These are phyloP conservation scores for Tromatobia lineatoria DNA, from an alignment of 2,888 invertebrate genomes.

Conservation along the genomic window DNA sequence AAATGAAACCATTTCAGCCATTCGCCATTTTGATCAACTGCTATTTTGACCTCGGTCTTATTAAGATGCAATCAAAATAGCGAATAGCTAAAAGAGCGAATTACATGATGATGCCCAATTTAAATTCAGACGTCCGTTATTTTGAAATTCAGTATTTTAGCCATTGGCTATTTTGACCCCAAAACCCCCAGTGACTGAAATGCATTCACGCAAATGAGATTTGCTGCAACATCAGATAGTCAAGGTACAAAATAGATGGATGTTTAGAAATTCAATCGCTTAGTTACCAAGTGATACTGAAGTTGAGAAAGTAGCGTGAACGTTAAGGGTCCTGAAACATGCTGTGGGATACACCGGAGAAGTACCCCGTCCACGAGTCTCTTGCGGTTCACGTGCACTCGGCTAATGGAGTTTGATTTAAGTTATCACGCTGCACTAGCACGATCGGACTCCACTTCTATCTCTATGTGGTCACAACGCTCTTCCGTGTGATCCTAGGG, in stretches of 20 bases:
- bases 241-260: not conserved
- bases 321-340: not conserved
- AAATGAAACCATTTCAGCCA: no score
- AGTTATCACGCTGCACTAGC: not conserved
- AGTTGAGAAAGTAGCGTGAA: not conserved
- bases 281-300: constrained; percentile 4
- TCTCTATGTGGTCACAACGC: not conserved
- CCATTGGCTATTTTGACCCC: not conserved
- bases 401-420: constrained; percentile 2
- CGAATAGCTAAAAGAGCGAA: no score
- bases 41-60: no score
- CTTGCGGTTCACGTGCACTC: not conserved
- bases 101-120: no score
- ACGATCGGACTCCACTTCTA: not conserved
- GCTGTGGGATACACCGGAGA: not conserved
- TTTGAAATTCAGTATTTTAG: no score
- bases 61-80: no score
- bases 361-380: not conserved
- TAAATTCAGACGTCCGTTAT: no score
- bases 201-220: not conserved
- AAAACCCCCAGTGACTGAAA: not conserved
- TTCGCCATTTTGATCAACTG: no score
- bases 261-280: constrained; percentile 5
- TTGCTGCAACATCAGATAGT: not conserved
- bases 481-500: not conserved